Evolutionary conservation across 2,797 vertebrate species (phyloP).

Genomic region (Buphagus erythrorhynchus): DNA sequence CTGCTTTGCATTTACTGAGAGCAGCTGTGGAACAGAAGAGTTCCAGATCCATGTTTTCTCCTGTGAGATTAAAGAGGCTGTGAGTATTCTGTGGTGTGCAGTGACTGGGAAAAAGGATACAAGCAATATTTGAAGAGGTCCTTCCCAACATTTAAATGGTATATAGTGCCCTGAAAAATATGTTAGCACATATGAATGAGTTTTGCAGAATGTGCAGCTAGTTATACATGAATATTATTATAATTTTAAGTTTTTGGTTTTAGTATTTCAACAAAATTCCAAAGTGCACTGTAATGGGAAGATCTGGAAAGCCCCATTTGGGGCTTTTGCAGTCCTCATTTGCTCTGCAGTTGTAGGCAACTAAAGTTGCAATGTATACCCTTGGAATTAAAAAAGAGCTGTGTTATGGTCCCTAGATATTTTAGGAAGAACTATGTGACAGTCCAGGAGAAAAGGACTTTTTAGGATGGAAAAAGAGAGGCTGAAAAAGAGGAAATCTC

Average conservation of each 20-base stretch:
- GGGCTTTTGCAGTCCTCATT: neutral
- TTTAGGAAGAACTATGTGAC: neutral
- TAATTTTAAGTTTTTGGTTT: neutral
- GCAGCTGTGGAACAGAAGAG: constrained; percentile 92
- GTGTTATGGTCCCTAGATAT: neutral
- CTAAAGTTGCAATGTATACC: neutral
- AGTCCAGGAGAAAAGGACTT: neutral
- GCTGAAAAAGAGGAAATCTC: neutral
- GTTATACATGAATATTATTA: neutral
- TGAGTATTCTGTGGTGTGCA: constrained; percentile 77
- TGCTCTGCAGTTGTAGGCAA: neutral
- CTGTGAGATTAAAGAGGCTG: constrained; percentile 98
- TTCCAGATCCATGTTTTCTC: constrained; percentile 98
- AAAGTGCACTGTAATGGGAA: neutral
- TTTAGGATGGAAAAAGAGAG: neutral
- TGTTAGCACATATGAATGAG: neutral
- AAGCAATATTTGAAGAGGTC: neutral
- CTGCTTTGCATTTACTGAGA: constrained; percentile 96
- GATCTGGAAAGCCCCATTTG: neutral
- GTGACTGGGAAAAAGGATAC: neutral
- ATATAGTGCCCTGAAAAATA: neutral
- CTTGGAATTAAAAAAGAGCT: neutral
- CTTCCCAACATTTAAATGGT: neutral
- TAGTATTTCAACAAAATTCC: neutral
- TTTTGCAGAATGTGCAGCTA: neutral